Conservation (phyloP, 2,113 vertebrate species). For the Cryptotis parvus region DNA sequence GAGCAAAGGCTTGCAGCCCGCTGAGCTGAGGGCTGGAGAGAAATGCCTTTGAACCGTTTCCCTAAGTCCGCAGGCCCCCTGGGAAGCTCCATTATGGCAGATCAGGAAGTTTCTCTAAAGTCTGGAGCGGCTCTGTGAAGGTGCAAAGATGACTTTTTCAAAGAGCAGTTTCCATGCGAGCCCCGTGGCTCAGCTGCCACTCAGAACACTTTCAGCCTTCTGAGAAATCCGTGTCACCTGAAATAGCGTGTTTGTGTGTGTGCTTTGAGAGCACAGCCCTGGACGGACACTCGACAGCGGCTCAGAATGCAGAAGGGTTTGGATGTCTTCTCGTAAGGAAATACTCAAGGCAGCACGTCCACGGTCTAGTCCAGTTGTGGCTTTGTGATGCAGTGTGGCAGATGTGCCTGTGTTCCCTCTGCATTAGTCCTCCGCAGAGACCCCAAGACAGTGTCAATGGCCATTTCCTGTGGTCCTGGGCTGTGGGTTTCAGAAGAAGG, state of each 20-base stretch:
- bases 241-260: not conserved
- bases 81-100: constrained; percentile 74
- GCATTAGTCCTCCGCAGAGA: constrained; percentile 35
- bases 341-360: constrained; percentile 47
- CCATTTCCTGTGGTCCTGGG: constrained; percentile 16
- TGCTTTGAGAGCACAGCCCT: not conserved
- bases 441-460: not conserved
- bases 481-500: constrained; percentile 47
- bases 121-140: constrained; percentile 76
- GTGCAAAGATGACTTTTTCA: constrained; percentile 80
- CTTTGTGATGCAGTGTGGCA: not conserved
- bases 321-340: constrained; percentile 15
- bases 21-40: constrained; percentile 56
- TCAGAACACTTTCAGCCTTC: constrained; percentile 39
- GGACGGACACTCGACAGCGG: not conserved
- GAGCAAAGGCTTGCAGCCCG: constrained; percentile 60
- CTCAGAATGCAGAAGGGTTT: not conserved
- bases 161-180: constrained; percentile 72
- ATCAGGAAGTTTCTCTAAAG: constrained; percentile 80
- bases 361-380: not conserved
- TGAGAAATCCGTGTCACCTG: constrained; percentile 36
- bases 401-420: constrained; percentile 12
- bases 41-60: constrained; percentile 76
- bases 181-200: constrained; percentile 43
- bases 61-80: constrained; percentile 69